A percentile compares a stretch with the other conserved stretches of the same genome.
Evolutionary conservation across 2,888 invertebrate genomes (phyloP).

Genomic region (Leptothorax acervorum): DNA sequence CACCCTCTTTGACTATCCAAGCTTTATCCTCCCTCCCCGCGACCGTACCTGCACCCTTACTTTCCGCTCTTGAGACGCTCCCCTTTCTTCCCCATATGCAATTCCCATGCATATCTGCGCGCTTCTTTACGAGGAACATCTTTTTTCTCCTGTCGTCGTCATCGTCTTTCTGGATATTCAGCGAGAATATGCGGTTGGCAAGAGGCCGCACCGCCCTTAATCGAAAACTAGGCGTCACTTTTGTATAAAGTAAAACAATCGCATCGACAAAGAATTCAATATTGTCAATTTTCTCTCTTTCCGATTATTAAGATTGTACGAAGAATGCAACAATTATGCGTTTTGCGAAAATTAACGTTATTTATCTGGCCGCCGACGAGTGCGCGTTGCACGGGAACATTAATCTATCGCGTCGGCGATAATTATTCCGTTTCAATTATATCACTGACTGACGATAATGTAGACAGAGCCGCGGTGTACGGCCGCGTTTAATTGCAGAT

Average conservation of each 20-base stretch:
- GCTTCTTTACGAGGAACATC: constrained; percentile 80
- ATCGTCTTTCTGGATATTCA: constrained; percentile 69
- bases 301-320: background rate
- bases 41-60: constrained; percentile 32
- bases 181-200: constrained; percentile 47
- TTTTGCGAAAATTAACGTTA: constrained; percentile 20
- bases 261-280: background rate
- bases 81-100: constrained; percentile 64
- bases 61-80: constrained; percentile 25
- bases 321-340: background rate
- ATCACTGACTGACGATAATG: constrained; percentile 35
- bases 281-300: background rate
- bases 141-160: constrained; percentile 75
- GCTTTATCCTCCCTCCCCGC: constrained; percentile 41
- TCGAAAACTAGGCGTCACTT: constrained; percentile 35
- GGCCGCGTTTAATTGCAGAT: constrained; percentile 34
- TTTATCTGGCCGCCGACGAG: background rate
- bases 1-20: constrained; percentile 26
- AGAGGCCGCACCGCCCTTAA: constrained; percentile 21
- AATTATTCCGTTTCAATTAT: constrained; percentile 53
- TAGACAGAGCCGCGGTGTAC: background rate
- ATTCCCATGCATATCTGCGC: constrained; percentile 82
- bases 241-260: background rate
- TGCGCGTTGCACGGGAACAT: background rate
- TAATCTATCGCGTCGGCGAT: constrained; percentile 45